Evolutionary conservation across 2,888 invertebrate species (phyloP), one percentile per base, ranked within the genome.

Genomic region (Agelastica alni): DNA sequence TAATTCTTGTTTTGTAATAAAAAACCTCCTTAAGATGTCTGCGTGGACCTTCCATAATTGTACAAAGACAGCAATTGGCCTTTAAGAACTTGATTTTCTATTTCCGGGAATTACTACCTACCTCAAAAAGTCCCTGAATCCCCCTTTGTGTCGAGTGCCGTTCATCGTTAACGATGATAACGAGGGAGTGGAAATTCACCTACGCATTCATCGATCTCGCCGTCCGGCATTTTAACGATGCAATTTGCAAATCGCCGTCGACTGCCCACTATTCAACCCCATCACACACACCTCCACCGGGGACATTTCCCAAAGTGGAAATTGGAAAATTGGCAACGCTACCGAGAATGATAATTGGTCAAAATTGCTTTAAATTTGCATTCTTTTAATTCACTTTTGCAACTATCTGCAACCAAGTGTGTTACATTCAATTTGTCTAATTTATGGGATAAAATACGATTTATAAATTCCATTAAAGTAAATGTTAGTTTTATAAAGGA

Each of bases 211-310:
- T 60, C 58, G 58, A 63, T 63, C 57, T 52, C 41, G 31, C 16
- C 39, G 49, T 18, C 39, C 49, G 32, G 31, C 52, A 52, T 58
- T 64, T 62, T 64, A 62, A 64, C 60, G 60, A 63, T 62, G 63
- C 61, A 63, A 61, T 63, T 61, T 63, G 60, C 58, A 58, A 58
- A 52, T 53, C 59, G 44, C 51, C 58, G 53, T 46, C 53, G 53
- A 44, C 42, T 36, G 41, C 31, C 30, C 49, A 49, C 41, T 10
- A 16, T 49, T 30, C 37, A 10, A 18, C 37, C 37, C 37, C 37
- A 39, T 39, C 37, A 20, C n/a, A n/a, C n/a, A n/a, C 37, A 31
- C 17, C 49, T 32, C 49, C 49, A 42, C 32, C 41, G 26, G 49
- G 49, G 49, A 41, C 49, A 37, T 10, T 26, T 36, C 46, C 46